Evolutionary conservation across 2,888 invertebrate species (phyloP), one percentile per base, ranked within the genome.

Genomic region (Cabera pusaria): DNA sequence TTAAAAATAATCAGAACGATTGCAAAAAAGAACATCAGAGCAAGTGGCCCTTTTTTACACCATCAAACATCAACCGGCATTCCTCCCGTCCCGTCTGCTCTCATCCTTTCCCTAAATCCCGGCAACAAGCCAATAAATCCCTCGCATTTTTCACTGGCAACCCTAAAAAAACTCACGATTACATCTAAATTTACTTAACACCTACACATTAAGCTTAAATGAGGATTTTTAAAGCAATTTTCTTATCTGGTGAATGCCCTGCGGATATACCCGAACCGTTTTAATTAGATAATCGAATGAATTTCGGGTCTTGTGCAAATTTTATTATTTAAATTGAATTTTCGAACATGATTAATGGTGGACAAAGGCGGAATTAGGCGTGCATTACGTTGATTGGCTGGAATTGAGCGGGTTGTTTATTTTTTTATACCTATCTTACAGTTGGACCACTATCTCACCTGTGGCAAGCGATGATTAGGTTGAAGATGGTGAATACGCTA

Each of bases 81-180:
- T 50, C 68, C 56, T 51, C 59, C 61, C 66, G 66, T 66, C 69
- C 70, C 74, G 78, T 73, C 74, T 72, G 64, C 65, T 56, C 55
- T 60, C 69, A 70, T 67, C 74, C 72, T 78, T 83, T 84, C 85
- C 84, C 86, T 72, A 82, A 88, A 87, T 79, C 83, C 77, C 75
- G 73, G 83, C 81, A 89, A 90, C 88, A 89, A 88, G 89, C 89
- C 89, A 89, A 89, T 90, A 88, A 85, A 87, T 84, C 85, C 85
- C 60, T 72, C 74, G 73, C 82, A 79, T 88, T 89, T 86, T 85
- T 85, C 71, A 62, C 68, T 61, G 61, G 60, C 71, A 69, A 58
- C 68, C 68, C 68, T 36, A 42, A 80, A 84, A 80, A 88, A 82
- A 84, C 77, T 87, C 80, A 81, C 78, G 86, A 88, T 89, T 87